These are phyloP conservation scores for Holothuria glaberrima DNA, from an alignment of 35 echinoderm and acorn worm genomes.

Conservation along the genomic window DNA sequence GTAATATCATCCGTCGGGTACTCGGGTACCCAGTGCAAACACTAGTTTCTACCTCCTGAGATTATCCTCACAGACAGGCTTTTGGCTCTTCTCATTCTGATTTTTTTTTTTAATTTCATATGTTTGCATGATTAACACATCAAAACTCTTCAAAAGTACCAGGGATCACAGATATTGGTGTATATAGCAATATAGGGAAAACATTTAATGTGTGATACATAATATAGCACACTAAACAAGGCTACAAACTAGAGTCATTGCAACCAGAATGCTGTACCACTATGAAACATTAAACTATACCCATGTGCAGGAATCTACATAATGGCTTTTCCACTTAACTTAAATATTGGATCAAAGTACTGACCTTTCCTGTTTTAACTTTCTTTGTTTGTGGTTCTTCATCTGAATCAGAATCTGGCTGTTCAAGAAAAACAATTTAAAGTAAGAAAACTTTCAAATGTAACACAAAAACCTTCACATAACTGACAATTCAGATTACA, in stretches of 20 bases:
- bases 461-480: neutral
- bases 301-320: neutral
- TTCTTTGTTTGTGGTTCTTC: conserved; percentile 69
- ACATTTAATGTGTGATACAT: neutral
- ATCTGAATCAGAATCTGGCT: conserved; percentile 66
- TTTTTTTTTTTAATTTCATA: neutral
- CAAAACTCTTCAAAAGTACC: no score
- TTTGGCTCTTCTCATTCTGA: neutral
- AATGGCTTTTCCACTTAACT: neutral
- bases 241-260: neutral
- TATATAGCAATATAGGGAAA: neutral
- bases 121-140: no score
- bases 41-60: no score
- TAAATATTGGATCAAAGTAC: neutral
- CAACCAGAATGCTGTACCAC: neutral
- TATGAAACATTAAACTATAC: no score
- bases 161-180: neutral
- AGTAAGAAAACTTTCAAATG: neutral
- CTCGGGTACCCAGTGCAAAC: no score
- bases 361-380: conserved; percentile 54
- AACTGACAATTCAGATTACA: no score
- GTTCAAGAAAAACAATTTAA: neutral
- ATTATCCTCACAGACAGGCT: no score
- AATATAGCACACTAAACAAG: no score
- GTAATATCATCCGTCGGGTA: no score